phyloP scores from a whole-genome alignment of 1,140 invertebrate species.

The Drosophila albomicans region DNA sequence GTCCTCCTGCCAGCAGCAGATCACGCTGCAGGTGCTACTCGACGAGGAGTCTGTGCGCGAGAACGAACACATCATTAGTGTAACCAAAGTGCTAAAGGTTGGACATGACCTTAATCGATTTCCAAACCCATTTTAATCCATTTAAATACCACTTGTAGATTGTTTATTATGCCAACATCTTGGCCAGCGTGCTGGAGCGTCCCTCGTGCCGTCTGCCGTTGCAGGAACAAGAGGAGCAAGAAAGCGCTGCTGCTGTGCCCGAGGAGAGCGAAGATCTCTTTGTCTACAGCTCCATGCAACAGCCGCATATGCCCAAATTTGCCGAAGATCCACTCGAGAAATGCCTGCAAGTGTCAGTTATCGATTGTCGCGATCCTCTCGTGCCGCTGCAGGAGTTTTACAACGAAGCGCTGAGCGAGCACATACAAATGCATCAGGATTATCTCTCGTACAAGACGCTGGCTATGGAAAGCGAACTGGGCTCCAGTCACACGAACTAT shows the following conservation, averaged over 20 bases:
- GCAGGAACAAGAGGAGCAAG: slow-evolving; percentile 32
- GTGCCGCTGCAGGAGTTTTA: slow-evolving; percentile 96
- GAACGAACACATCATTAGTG: slow-evolving; percentile 91
- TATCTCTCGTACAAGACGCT: slow-evolving; percentile 93
- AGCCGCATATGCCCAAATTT: slow-evolving; percentile 85
- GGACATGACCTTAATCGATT: neutral
- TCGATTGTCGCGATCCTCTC: slow-evolving; percentile 93
- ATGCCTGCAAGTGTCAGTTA: slow-evolving; percentile 89
- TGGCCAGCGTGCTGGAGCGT: slow-evolving; percentile 91
- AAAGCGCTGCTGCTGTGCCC: slow-evolving; percentile 23
- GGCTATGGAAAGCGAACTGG: slow-evolving; percentile 72
- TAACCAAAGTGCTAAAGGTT: slow-evolving; percentile 93
- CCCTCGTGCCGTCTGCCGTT: slow-evolving; percentile 61
- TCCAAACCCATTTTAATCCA: neutral
- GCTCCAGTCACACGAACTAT: slow-evolving; percentile 85
- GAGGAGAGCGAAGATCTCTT: slow-evolving; percentile 76
- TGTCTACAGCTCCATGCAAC: slow-evolving; percentile 56
- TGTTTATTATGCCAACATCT: slow-evolving; percentile 95
- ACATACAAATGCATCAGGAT: slow-evolving; percentile 96
- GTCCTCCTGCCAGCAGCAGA: slow-evolving; percentile 94
- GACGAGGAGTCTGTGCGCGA: slow-evolving; percentile 93
- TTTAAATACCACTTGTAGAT: slow-evolving; percentile 86
- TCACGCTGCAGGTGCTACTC: slow-evolving; percentile 92
- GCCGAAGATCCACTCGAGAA: slow-evolving; percentile 87
- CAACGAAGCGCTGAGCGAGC: slow-evolving; percentile 96